Percentiles rank a stretch among this genome's conserved stretches.
These are phyloP conservation scores for Diachasma alloeum DNA, from an alignment of 1,140 invertebrate genomes.

Conservation along the genomic window DNA sequence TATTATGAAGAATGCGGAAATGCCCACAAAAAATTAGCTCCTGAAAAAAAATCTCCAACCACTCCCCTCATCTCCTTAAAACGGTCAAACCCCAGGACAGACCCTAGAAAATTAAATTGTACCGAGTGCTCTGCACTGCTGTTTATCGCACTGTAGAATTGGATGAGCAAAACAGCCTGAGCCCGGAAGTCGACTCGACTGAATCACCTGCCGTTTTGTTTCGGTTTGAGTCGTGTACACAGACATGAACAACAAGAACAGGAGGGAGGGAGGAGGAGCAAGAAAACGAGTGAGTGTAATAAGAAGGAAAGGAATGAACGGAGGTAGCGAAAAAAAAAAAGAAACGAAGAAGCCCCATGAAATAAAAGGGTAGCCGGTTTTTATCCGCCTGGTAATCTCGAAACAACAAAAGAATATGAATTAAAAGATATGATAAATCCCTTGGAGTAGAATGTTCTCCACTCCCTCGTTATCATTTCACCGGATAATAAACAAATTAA, in stretches of 20 bases:
- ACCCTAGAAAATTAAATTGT: constrained; percentile 7
- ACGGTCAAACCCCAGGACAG: not conserved
- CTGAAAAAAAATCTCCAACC: no score
- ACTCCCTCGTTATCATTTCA: not conserved
- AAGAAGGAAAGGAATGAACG: no score
- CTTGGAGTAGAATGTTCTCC: not conserved
- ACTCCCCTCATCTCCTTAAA: not conserved
- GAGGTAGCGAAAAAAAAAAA: not conserved
- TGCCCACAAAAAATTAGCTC: no score
- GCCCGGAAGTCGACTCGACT: constrained; percentile 32
- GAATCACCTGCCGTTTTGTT: constrained; percentile 33
- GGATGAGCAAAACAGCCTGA: constrained; percentile 34
- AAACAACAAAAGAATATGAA: not conserved
- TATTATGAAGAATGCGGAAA: no score
- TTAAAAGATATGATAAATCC: constrained; percentile 7
- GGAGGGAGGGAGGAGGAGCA: not conserved
- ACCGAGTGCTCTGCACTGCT: not conserved
- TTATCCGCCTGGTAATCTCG: not conserved
- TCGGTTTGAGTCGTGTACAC: not conserved
- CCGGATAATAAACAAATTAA: constrained; percentile 17
- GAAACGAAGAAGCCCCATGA: not conserved
- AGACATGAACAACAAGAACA: not conserved
- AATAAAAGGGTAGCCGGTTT: not conserved
- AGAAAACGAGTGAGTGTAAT: not conserved
- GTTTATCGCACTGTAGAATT: constrained; percentile 27